Base-by-base conservation (phyloP, 2,113 vertebrate genomes). In the Alligator sinensis region DNA sequence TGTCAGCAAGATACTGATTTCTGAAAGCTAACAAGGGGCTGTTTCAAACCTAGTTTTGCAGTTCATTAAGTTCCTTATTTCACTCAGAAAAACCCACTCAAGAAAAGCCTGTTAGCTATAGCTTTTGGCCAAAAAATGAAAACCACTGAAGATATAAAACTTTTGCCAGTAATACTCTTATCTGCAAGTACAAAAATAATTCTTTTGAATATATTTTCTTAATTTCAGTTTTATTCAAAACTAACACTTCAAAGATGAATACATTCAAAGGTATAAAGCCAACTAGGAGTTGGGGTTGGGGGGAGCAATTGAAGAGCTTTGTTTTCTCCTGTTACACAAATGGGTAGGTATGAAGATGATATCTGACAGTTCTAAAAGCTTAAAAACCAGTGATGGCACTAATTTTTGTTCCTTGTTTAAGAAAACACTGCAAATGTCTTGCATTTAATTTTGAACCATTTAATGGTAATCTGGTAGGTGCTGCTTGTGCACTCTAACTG, bases 281-380 rank as follows among this genome's bases (percentile, higher is more conserved):
- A n/a, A 84, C 16, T 34, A 27, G 24, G 3, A 80, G 6, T 0
- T 62, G 22, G 30, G 16, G 6, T 0, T 62, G 22, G 30, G 16
- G 0, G 19, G 38, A 4, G 2, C 4, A 64, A 6, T 78, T 75
- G 12, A 60, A 28, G 61, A 82, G 30, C 24, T 81, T 0, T 0
- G 12, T 55, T 87, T 92, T 19, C 55, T 80, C 84, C 77, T 59
- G 61, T 47, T 47, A 58, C 27, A 74, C 14, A 85, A 89, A 78
- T 47, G 15, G 60, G 79, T 61, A 75, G 72, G 34, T 27, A 59
- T 75, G 7, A 38, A 74, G 61, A 30, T 6, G 5, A 8, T 4
- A 47, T 57, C 47, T 83, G 63, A 4, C n/a, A 0, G 0, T 47
- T 76, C 62, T 77, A 68, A 86, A 21, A 25, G 17, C 28, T 30